Conservation (phyloP, 2,888 invertebrate genomes). For the Sthenelais limicola region DNA sequence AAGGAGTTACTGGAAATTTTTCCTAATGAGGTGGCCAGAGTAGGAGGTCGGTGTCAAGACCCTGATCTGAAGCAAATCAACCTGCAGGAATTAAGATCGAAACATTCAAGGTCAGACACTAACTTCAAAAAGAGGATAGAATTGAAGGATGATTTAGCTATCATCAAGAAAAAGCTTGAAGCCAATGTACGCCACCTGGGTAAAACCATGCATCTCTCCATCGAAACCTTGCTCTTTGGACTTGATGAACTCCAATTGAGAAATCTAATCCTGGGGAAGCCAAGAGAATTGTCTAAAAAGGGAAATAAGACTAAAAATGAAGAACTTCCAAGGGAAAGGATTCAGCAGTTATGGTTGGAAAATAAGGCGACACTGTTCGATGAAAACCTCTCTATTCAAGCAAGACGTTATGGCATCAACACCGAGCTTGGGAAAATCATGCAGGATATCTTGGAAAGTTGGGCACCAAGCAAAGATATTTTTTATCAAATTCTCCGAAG, state of each 20-base stretch:
- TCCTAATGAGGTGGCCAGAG: constrained; percentile 59
- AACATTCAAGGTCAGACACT: background rate
- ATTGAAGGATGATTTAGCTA: background rate
- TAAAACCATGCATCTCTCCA: background rate
- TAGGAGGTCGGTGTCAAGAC: constrained; percentile 60
- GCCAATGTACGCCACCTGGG: background rate
- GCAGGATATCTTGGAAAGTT: background rate
- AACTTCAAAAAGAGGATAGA: background rate
- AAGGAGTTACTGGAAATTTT: constrained; percentile 65
- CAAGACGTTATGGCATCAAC: background rate
- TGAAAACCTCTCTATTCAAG: background rate
- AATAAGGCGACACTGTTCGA: background rate
- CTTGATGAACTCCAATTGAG: background rate
- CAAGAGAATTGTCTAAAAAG: background rate
- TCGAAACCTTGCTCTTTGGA: background rate
- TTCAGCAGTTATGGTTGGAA: background rate
- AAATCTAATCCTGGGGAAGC: background rate
- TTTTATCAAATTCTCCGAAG: constrained; percentile 6
- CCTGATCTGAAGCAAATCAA: background rate
- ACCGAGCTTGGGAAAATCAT: background rate
- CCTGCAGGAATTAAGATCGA: background rate
- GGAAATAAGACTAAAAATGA: too few species aligned
- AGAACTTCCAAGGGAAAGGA: background rate
- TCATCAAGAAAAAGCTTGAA: background rate
- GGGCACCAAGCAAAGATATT: background rate